Evolutionary conservation across 2,113 vertebrate species (phyloP).

Genomic region (Chlorodrepanis virens): DNA sequence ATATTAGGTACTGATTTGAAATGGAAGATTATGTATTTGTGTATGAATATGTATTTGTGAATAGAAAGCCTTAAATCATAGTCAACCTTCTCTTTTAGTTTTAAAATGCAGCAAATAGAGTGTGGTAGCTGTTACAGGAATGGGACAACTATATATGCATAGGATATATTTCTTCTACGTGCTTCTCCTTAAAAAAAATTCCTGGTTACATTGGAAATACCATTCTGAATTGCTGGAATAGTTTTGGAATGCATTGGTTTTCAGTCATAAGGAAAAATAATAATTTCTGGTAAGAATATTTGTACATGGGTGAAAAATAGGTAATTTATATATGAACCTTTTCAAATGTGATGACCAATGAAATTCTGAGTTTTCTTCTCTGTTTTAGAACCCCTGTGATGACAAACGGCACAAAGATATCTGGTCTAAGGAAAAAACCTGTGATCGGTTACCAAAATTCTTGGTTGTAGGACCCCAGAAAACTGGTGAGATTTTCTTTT

Average conservation of each 20-base stretch:
- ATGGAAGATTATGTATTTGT: too few species aligned
- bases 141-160: rapidly evolving
- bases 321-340: background rate
- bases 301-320: background rate
- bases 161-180: background rate
- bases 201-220: background rate
- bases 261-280: background rate
- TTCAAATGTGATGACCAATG: background rate
- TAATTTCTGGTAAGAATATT: background rate
- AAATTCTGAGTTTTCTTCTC: background rate
- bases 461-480: slow-evolving; percentile 95
- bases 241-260: background rate
- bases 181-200: background rate
- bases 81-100: background rate
- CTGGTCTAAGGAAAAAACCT: slow-evolving; percentile 99
- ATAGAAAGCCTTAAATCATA: background rate
- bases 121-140: background rate
- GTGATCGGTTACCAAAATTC: slow-evolving; percentile 93
- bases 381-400: slow-evolving; percentile 89
- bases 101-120: background rate
- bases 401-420: slow-evolving; percentile 98
- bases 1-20: background rate
- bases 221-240: background rate
- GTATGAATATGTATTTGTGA: background rate
- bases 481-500: slow-evolving; percentile 80